Conservation (phyloP, 2,888 invertebrate genomes). For the Mimumesa dahlbomi region DNA sequence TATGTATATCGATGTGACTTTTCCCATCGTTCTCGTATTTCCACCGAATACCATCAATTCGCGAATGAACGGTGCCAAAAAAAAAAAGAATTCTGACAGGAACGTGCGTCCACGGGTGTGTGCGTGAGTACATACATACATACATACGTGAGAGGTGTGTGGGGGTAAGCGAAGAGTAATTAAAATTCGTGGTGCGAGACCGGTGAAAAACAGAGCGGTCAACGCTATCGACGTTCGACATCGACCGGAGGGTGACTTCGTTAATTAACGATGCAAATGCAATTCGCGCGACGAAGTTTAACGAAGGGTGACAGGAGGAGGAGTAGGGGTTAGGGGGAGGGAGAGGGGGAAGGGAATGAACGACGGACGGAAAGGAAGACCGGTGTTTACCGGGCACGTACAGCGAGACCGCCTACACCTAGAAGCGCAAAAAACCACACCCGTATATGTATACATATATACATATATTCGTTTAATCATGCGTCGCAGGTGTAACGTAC, state of each 20-base stretch:
- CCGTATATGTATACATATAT: conserved; percentile 22
- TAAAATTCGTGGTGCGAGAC: conserved; percentile 49
- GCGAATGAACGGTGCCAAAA: too few species aligned
- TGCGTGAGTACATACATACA: too few species aligned
- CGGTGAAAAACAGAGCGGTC: conserved; percentile 44
- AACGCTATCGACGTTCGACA: conserved; percentile 46
- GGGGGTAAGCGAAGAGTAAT: too few species aligned
- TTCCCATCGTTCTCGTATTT: too few species aligned
- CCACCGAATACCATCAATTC: too few species aligned
- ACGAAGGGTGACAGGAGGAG: neutral
- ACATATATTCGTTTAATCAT: conserved; percentile 41
- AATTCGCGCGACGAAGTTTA: conserved; percentile 49
- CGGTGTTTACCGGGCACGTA: conserved; percentile 45
- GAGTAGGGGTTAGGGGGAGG: conserved; percentile 9
- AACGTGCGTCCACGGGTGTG: too few species aligned
- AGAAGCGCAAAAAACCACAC: conserved; percentile 51
- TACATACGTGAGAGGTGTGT: too few species aligned
- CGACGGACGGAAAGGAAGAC: conserved; percentile 26
- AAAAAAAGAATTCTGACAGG: too few species aligned
- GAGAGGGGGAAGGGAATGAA: neutral
- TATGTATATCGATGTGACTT: too few species aligned
- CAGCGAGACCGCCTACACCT: conserved; percentile 60
- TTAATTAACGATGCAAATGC: conserved; percentile 72
- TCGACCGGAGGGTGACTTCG: conserved; percentile 29
- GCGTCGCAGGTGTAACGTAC: conserved; percentile 57